Evolutionary conservation across 1,140 invertebrate species (phyloP).

Genomic region (Cecropterus lyciades): DNA sequence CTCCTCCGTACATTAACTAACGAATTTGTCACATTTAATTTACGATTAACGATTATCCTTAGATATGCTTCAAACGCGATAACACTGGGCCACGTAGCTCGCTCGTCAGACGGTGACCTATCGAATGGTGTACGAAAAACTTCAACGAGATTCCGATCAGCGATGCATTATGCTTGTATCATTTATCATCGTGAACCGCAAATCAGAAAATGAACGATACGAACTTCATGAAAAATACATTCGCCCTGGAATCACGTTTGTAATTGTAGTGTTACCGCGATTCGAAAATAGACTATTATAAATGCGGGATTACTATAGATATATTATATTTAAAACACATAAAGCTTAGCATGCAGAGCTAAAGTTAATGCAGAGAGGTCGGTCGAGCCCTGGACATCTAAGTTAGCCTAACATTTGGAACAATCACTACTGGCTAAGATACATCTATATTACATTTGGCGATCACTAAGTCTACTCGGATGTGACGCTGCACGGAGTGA

Average conservation of each 20-base stretch:
- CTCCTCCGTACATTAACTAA: slow-evolving; percentile 53
- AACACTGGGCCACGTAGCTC: background rate
- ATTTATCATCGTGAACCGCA: background rate
- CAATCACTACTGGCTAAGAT: slow-evolving; percentile 81
- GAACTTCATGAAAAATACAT: background rate
- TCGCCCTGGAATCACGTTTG: background rate
- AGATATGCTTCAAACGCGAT: slow-evolving; percentile 18
- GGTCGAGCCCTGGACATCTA: slow-evolving; percentile 64
- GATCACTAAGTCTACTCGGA: slow-evolving; percentile 77
- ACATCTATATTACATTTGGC: slow-evolving; percentile 82
- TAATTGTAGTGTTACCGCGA: slow-evolving; percentile 17
- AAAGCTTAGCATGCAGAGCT: slow-evolving; percentile 45
- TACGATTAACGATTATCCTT: slow-evolving; percentile 37
- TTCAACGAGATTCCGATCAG: too few species aligned
- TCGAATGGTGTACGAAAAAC: too few species aligned
- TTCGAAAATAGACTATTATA: slow-evolving; percentile 28
- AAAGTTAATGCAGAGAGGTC: slow-evolving; percentile 54
- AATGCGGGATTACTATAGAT: slow-evolving; percentile 33
- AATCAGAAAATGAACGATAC: background rate
- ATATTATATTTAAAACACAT: slow-evolving; percentile 45
- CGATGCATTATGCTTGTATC: background rate
- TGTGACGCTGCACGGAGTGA: slow-evolving; percentile 59
- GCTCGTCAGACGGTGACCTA: background rate
- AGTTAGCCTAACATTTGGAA: slow-evolving; percentile 82
- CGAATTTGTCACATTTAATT: slow-evolving; percentile 38